A percentile compares a stretch with the other conserved stretches of the same genome.
phyloP scores from a whole-genome alignment of 2,113 vertebrate genomes.

The Microcebus lehilahytsara region DNA sequence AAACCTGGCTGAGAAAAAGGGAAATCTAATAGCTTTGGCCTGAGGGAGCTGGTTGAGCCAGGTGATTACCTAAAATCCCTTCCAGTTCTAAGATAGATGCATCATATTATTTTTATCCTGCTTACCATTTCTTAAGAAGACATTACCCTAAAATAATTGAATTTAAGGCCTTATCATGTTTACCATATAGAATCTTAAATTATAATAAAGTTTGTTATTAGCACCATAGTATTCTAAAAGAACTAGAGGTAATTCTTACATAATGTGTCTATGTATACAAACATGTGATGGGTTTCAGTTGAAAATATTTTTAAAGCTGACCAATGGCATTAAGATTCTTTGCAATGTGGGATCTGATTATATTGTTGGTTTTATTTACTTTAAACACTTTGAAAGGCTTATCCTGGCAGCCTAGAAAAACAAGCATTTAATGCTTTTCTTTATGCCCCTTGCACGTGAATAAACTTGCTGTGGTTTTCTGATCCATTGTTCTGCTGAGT shows the following conservation, averaged over 20 bases:
- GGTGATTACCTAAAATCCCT: neutral
- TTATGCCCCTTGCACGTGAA: neutral
- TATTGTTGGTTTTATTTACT: neutral
- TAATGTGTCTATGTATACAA: neutral
- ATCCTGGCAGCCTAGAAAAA: too few relatives aligned
- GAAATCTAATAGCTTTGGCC: neutral
- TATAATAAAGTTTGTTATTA: neutral
- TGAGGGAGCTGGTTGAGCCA: neutral
- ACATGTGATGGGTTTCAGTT: neutral
- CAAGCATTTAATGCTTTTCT: neutral
- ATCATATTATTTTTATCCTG: neutral
- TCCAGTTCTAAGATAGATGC: neutral
- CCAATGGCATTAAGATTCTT: neutral
- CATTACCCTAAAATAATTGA: neutral
- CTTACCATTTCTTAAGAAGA: neutral
- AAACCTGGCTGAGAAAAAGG: neutral
- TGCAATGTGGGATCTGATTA: neutral
- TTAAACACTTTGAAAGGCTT: neutral
- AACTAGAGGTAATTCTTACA: neutral
- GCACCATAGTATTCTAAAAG: neutral
- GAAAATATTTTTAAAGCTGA: neutral
- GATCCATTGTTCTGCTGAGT: fast-evolving
- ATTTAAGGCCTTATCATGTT: neutral
- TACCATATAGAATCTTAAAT: neutral
- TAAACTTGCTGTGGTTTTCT: neutral